Evolutionary conservation across 1,140 invertebrate genomes (phyloP), one percentile per base, ranked within the genome.

Genomic region (Drosophila obscura): DNA sequence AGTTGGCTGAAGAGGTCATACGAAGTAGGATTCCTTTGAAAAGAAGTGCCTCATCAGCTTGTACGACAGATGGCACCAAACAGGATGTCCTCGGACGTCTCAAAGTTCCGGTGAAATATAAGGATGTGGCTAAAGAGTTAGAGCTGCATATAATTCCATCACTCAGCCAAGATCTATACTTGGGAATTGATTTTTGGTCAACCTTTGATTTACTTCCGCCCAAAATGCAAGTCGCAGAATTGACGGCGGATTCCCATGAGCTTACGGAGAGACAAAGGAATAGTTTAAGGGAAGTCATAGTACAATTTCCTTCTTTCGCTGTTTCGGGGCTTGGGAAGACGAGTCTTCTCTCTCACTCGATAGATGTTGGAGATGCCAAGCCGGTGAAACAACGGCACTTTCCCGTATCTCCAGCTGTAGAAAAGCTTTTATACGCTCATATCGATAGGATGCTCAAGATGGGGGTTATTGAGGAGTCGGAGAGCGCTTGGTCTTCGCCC

Each of bases 321-420:
- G 19, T 44, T 22, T 11, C 19, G 4, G 44, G 56, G 4, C n/a
- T 58, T 1, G n/a, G 24, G 8, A 28, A 39, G 4, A 26, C 44
- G 5, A 24, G 19, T 8, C 5, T 46, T 4, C 11, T 58, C 4
- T n/a, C 24, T 1, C 56, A 35, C 24, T 1, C 1, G 1, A 58
- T 58, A 5, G 44, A 48, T 15, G 75, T 83, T 19, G 81, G 80
- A 7, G 78, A 77, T 1, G 69, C 77, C 8, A 51, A 72, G 48
- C 87, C 85, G 0, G 63, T 91, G 4, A 83, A 78, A 51, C 78
- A 84, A 49, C 46, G 76, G 31, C 69, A 74, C 24, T 80, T 77
- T 43, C 69, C 83, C 2, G 59, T 79, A 5, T 83, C 79, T 1
- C 84, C 79, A 2, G 59, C 61, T 5, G 75, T 80, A 0, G 64